Percentiles rank a stretch among this genome's conserved stretches.
These are phyloP conservation scores for Trichogramma evanescens DNA, from an alignment of 2,888 invertebrate genomes.

Conservation along the genomic window DNA sequence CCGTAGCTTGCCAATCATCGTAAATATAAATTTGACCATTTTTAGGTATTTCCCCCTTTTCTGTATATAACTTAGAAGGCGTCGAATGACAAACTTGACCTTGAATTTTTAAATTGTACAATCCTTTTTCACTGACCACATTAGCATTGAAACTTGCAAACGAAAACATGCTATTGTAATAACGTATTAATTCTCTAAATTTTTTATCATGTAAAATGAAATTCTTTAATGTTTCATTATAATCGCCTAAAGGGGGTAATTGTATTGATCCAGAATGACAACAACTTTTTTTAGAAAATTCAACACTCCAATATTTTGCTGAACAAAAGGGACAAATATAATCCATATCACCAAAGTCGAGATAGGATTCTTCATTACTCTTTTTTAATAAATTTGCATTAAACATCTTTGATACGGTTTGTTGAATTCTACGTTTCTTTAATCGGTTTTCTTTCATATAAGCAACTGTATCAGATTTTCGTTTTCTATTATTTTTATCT, in stretches of 20 bases:
- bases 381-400: no score
- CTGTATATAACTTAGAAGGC: neutral
- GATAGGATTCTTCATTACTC: neutral
- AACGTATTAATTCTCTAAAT: constrained; percentile 16
- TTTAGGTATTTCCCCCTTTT: neutral
- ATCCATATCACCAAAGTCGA: constrained; percentile 15
- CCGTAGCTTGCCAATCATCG: neutral
- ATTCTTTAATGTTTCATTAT: constrained; percentile 15
- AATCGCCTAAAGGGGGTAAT: constrained; percentile 14
- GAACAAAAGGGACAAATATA: constrained; percentile 15
- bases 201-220: constrained; percentile 14
- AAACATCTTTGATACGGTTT: no score
- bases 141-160: constrained; percentile 20
- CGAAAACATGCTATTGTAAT: constrained; percentile 18
- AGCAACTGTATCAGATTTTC: no score
- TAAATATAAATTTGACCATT: constrained; percentile 9
- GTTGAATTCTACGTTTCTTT: no score
- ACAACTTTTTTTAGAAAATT: constrained; percentile 6
- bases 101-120: constrained; percentile 21
- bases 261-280: constrained; percentile 15
- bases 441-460: no score
- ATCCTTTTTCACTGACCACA: constrained; percentile 7
- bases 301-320: constrained; percentile 5
- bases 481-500: no score
- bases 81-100: constrained; percentile 7